Conservation (phyloP, 2,888 invertebrate genomes). For the Oscheius sp. region DNA sequence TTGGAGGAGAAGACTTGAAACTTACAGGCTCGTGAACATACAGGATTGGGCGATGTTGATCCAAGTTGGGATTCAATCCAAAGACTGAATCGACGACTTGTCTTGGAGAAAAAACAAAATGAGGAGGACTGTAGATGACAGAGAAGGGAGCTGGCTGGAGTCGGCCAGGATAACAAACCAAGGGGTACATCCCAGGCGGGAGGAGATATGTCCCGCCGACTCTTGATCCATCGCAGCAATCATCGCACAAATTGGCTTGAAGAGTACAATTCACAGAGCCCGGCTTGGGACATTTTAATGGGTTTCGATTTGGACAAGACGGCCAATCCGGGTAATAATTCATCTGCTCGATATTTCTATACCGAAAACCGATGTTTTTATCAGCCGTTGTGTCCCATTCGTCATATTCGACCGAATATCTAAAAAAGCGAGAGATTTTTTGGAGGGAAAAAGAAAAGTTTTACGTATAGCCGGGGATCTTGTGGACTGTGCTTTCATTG, state of each 20-base stretch:
- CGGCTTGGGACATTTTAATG: conserved; percentile 19
- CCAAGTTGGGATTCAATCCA: conserved; percentile 46
- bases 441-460: not conserved
- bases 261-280: conserved; percentile 46
- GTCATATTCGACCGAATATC: conserved; percentile 47
- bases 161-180: conserved; percentile 56
- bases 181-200: conserved; percentile 56
- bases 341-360: conserved; percentile 55
- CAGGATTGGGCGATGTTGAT: conserved; percentile 47
- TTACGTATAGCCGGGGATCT: conserved; percentile 23
- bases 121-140: conserved; percentile 62
- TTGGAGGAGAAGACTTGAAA: not conserved
- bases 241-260: conserved; percentile 55
- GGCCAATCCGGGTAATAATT: conserved; percentile 66
- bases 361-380: conserved; percentile 61
- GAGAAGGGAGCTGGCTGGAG: conserved; percentile 57
- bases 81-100: conserved; percentile 48
- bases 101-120: conserved; percentile 56
- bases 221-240: conserved; percentile 52
- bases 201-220: conserved; percentile 43
- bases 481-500: conserved; percentile 16
- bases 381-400: conserved; percentile 61
- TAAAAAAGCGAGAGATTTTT: conserved; percentile 16
- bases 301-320: conserved; percentile 43
- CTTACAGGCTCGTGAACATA: conserved; percentile 56